Evolutionary conservation across 2,113 vertebrate genomes (phyloP), one percentile per base, ranked within the genome.

Genomic region (Mustela nigripes): DNA sequence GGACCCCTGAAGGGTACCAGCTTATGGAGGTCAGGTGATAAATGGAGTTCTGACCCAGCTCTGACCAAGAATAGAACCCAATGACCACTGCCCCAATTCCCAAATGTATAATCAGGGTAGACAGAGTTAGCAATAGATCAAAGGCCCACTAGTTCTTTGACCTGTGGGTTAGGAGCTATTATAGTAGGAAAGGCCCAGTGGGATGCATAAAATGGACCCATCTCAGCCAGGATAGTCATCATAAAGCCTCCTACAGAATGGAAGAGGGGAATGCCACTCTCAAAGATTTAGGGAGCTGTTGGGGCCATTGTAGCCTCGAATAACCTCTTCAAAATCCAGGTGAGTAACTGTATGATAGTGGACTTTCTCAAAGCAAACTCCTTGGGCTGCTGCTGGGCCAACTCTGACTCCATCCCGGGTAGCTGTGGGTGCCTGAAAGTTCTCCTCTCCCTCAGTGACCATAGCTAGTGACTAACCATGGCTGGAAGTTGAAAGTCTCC

Each of bases 331-430:
- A 36, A 15, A 93, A 71, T 15, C 19, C 18, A 73, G 31, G 56
- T 2, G 24, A 36, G 16, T 31, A 2, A 0, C 26, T 9, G 4
- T 11, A 28, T 2, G 9, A 87, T 1, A 14, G 50, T 50, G 42
- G 28, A 24, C 50, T 39, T 45, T 39, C 31, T 90, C 36, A 39
- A 65, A 42, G 67, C 1, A 15, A 84, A 42, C 11, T 10, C 19
- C 3, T 33, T 2, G 21, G 74, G 58, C 58, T 74, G 1, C 36
- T 1, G 14, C 73, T 76, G 42, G 39, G 36, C 33, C 26, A 11
- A 3, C 65, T 92, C 63, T 50, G 39, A 56, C 22, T 19, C 0
- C 6, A 5, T 33, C 33, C 22, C 56, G 53, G 48, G 3, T 16
- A 5, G 26, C 48, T 8, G 28, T 11, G 56, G 48, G 22, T 15